Conservation (phyloP, 2,888 invertebrate genomes). For the Caenorhabditis becei region DNA sequence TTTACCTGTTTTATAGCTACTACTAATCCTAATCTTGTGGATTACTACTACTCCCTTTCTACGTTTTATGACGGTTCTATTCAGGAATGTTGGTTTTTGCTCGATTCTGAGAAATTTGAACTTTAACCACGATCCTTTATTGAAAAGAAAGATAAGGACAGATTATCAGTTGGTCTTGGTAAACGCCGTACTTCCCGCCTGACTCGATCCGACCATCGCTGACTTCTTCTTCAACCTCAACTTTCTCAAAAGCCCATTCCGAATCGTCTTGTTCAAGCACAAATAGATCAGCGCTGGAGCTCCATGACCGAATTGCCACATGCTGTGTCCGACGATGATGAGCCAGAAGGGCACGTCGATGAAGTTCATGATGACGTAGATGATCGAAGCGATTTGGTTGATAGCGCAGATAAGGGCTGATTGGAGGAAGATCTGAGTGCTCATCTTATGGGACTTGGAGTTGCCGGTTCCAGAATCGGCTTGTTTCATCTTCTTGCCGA, state of each 20-base stretch:
- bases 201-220: background rate
- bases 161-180: conserved; percentile 35
- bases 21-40: too few relatives aligned
- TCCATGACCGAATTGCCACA: conserved; percentile 59
- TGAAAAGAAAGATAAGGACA: background rate
- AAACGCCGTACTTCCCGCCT: conserved; percentile 25
- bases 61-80: background rate
- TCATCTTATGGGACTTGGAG: conserved; percentile 16
- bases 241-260: conserved; percentile 33
- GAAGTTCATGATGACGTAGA: conserved; percentile 63
- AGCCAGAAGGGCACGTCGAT: conserved; percentile 44
- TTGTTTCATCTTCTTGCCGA: conserved; percentile 37
- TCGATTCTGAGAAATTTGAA: too few relatives aligned
- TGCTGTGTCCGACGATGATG: conserved; percentile 49
- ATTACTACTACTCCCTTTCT: background rate
- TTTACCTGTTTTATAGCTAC: conserved; percentile 12
- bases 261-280: conserved; percentile 33
- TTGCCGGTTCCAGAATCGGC: background rate
- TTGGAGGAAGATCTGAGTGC: conserved; percentile 59
- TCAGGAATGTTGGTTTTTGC: too few relatives aligned
- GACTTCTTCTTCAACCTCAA: conserved; percentile 25
- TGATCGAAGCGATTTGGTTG: conserved; percentile 52
- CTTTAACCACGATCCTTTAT: background rate
- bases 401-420: conserved; percentile 53
- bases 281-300: conserved; percentile 54